A percentile compares a stretch with the other conserved stretches of the same genome.
Conservation (phyloP, 1,140 invertebrate species). For the Drosophila quadrilineata region DNA sequence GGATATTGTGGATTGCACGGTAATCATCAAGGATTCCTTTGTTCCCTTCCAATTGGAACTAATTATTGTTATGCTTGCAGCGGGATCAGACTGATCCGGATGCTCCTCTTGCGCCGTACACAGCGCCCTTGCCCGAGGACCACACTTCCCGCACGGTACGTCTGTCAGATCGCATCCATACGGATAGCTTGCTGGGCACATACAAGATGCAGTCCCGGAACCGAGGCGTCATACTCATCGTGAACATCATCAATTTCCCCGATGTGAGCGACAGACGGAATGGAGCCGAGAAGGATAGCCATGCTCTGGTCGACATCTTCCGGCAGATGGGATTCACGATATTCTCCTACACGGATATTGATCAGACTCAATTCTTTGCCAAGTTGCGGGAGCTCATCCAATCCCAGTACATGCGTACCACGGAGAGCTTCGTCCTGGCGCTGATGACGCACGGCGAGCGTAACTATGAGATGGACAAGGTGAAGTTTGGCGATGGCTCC, state of each 20-base stretch:
- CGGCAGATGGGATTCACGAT: slow-evolving; percentile 83
- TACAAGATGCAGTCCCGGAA: slow-evolving; percentile 60
- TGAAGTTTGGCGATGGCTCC: slow-evolving; percentile 82
- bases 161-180: slow-evolving; percentile 39
- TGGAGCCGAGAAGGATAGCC: slow-evolving; percentile 82
- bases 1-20: slow-evolving; percentile 14
- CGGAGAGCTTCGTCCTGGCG: slow-evolving; percentile 84
- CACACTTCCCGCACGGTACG: background rate
- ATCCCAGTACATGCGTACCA: slow-evolving; percentile 64
- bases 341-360: slow-evolving; percentile 78
- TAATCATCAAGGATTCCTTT: background rate
- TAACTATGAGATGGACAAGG: slow-evolving; percentile 59
- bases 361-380: slow-evolving; percentile 77
- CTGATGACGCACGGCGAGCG: slow-evolving; percentile 84
- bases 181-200: slow-evolving; percentile 10
- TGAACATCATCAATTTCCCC: slow-evolving; percentile 83
- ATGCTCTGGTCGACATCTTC: slow-evolving; percentile 82
- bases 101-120: slow-evolving; percentile 24
- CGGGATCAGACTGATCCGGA: background rate
- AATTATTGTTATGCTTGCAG: slow-evolving; percentile 1
- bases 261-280: slow-evolving; percentile 63
- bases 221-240: slow-evolving; percentile 83
- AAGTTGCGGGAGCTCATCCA: slow-evolving; percentile 75
- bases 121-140: background rate
- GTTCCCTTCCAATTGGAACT: background rate